Evolutionary conservation across 2,113 vertebrate genomes (phyloP).

Genomic region (Noctilio leporinus): DNA sequence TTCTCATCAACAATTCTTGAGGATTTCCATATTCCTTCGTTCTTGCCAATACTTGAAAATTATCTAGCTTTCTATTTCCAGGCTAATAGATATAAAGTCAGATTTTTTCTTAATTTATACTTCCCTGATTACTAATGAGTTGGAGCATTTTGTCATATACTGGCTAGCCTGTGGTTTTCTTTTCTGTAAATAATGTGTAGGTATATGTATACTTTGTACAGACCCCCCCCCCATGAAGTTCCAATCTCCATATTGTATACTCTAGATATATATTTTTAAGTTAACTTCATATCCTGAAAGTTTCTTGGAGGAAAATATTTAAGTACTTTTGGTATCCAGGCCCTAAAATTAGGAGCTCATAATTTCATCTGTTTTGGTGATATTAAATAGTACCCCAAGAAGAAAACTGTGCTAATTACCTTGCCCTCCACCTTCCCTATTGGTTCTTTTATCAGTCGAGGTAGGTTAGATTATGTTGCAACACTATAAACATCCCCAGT

Average conservation of each 20-base stretch:
- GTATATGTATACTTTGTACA: background rate
- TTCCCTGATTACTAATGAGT: conserved; percentile 33
- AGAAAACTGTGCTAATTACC: background rate
- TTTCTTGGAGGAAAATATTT: conserved; percentile 7
- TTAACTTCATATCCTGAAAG: background rate
- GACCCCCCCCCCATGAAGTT: background rate
- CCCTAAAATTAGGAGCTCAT: background rate
- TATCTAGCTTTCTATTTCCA: conserved; percentile 13
- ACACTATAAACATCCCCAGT: background rate
- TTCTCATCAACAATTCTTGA: background rate
- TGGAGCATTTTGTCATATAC: background rate
- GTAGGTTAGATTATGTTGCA: background rate
- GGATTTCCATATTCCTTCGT: background rate
- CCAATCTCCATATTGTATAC: background rate
- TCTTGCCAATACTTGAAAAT: background rate
- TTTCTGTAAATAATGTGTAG: background rate
- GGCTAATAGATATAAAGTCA: conserved; percentile 6
- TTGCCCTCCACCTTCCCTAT: background rate
- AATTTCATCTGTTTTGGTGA: background rate
- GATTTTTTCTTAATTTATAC: conserved; percentile 10
- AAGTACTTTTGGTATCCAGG: background rate
- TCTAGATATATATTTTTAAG: background rate
- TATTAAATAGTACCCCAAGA: background rate
- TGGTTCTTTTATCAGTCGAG: background rate
- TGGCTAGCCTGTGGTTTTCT: conserved; percentile 18